phyloP scores from a whole-genome alignment of 2,797 vertebrate species.

The Acanthurus tractus region DNA sequence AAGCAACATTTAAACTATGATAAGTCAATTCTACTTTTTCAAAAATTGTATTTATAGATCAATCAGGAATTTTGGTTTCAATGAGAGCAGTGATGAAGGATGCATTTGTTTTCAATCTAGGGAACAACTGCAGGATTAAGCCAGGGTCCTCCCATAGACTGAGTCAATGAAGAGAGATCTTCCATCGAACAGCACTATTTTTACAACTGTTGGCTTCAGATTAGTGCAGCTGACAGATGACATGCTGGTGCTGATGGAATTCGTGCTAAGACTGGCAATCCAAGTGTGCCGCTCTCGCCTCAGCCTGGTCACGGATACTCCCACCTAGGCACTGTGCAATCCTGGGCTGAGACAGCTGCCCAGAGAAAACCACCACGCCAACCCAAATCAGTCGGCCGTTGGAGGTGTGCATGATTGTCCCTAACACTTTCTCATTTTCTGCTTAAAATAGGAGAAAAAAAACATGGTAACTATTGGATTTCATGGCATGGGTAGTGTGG shows the following conservation, averaged over 20 bases:
- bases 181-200: constrained; percentile 66
- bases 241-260: constrained; percentile 71
- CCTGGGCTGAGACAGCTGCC: constrained; percentile 53
- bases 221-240: constrained; percentile 78
- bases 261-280: constrained; percentile 63
- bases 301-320: constrained; percentile 48
- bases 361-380: constrained; percentile 19
- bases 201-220: constrained; percentile 78
- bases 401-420: constrained; percentile 39
- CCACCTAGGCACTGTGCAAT: constrained; percentile 51
- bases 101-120: constrained; percentile 72
- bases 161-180: constrained; percentile 44
- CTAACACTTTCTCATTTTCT: constrained; percentile 42
- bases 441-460: constrained; percentile 19
- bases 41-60: constrained; percentile 14
- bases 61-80: constrained; percentile 43
- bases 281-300: constrained; percentile 37
- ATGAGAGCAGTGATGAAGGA: constrained; percentile 56
- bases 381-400: constrained; percentile 22
- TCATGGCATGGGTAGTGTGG: constrained; percentile 34
- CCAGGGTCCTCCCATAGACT: constrained; percentile 21
- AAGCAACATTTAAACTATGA: not conserved
- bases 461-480: constrained; percentile 51
- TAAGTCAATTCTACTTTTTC: constrained; percentile 8
- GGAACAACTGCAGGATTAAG: constrained; percentile 79